Evolutionary conservation across 92 coral and sea anemone genomes (phyloP).

Genomic region (Paramuricea clavata): DNA sequence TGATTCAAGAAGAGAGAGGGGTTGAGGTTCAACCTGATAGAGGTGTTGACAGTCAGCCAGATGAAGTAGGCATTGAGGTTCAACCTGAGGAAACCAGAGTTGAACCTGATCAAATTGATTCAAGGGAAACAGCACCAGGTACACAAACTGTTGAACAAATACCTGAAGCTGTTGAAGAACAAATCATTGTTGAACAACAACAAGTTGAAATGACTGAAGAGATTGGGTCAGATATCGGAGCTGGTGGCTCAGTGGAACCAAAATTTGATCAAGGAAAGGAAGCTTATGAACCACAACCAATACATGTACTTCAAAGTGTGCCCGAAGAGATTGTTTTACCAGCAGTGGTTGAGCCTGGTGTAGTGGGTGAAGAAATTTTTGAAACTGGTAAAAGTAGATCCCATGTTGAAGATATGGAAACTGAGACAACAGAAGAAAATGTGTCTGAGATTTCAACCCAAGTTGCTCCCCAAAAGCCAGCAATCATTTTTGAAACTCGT

Average conservation of each 20-base stretch:
- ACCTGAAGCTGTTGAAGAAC: not conserved
- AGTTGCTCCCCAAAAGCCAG: not conserved
- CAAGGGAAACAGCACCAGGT: not conserved
- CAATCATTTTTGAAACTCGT: not conserved
- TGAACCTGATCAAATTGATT: conserved; percentile 31
- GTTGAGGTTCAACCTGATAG: not conserved
- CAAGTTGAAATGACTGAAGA: not conserved
- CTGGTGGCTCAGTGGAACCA: not conserved
- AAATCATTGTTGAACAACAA: conserved; percentile 12
- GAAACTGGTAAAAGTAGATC: not conserved
- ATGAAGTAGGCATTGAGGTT: conserved; percentile 45
- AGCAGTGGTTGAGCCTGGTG: not conserved
- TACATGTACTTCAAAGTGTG: not conserved
- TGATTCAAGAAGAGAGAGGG: not conserved
- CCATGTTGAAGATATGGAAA: not conserved
- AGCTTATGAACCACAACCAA: not conserved
- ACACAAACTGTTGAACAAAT: not conserved
- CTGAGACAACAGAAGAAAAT: not conserved
- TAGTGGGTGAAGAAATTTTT: not conserved
- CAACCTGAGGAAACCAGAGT: conserved; percentile 25
- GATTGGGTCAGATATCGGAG: not conserved
- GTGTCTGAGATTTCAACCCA: not conserved
- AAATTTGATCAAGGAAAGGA: not conserved
- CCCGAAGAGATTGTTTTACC: not conserved
- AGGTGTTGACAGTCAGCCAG: not conserved